These are phyloP conservation scores for Sarcophaga carnaria DNA, from an alignment of 2,888 invertebrate genomes.

Conservation along the genomic window DNA sequence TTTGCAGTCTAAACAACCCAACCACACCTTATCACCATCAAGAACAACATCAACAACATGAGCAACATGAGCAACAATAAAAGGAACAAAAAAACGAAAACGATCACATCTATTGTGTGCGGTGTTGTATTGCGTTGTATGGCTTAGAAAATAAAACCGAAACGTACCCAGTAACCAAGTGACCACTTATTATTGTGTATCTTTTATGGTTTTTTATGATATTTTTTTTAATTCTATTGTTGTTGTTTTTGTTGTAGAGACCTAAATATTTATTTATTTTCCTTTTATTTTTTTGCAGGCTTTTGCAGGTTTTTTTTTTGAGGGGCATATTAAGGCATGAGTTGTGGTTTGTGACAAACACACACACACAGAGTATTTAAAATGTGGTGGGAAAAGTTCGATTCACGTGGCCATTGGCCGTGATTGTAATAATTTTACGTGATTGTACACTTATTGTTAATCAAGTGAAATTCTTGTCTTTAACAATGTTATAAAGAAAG, in stretches of 20 bases:
- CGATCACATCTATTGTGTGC: slow-evolving; percentile 40
- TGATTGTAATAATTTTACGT: slow-evolving; percentile 2
- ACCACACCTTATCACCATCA: slow-evolving; percentile 63
- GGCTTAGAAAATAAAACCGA: slow-evolving; percentile 34
- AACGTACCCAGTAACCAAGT: slow-evolving; percentile 67
- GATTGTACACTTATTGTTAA: not conserved
- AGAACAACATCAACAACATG: slow-evolving; percentile 7
- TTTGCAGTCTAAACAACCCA: slow-evolving; percentile 38
- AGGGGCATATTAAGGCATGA: slow-evolving; percentile 36
- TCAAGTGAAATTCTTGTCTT: not conserved
- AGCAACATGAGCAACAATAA: not conserved
- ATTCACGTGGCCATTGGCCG: slow-evolving; percentile 2
- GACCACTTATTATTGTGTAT: slow-evolving; percentile 53
- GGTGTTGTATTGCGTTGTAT: too few relatives aligned
- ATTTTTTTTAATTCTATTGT: not conserved
- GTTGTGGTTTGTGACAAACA: slow-evolving; percentile 9
- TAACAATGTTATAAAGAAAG: not conserved
- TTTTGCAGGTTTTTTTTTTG: not conserved
- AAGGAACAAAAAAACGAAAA: slow-evolving; percentile 22
- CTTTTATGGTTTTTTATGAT: slow-evolving; percentile 3
- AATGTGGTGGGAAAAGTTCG: not conserved
- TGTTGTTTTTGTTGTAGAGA: slow-evolving; percentile 37
- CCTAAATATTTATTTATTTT: slow-evolving; percentile 48
- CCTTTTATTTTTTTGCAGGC: not conserved
- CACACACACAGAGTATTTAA: not conserved